Conservation (phyloP, 2,797 vertebrate genomes). For the Parambassis ranga region DNA sequence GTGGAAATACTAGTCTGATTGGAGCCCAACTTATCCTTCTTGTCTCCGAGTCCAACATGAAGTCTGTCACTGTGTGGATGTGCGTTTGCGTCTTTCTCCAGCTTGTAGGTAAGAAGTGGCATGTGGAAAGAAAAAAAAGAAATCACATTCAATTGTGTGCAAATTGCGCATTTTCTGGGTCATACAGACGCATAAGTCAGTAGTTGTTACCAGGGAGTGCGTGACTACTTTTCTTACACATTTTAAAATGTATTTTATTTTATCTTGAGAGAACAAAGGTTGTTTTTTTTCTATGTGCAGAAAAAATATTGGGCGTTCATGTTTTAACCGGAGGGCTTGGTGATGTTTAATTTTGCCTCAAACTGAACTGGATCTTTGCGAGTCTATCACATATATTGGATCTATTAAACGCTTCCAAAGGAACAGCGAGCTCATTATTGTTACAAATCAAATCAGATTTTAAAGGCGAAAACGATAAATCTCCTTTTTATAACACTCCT, state of each 20-base stretch:
- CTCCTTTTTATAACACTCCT: neutral
- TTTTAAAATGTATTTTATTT: too few relatives aligned
- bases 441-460: neutral
- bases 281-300: neutral
- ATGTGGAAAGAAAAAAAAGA: too few relatives aligned
- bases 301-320: slow-evolving; percentile 6
- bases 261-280: neutral
- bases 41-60: slow-evolving; percentile 61
- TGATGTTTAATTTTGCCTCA: slow-evolving; percentile 21
- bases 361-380: slow-evolving; percentile 17
- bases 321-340: neutral
- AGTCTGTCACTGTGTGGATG: slow-evolving; percentile 76
- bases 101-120: slow-evolving; percentile 77
- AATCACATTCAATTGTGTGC: neutral
- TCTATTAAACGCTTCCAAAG: neutral
- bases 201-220: neutral
- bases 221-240: slow-evolving; percentile 17
- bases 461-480: too few relatives aligned
- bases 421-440: neutral
- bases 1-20: slow-evolving; percentile 55
- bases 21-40: slow-evolving; percentile 53
- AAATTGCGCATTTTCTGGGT: neutral
- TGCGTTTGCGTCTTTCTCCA: slow-evolving; percentile 71
- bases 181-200: neutral
- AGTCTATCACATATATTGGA: neutral